Base-by-base conservation (phyloP, 2,888 invertebrate genomes). In the Rotaria sp. region DNA sequence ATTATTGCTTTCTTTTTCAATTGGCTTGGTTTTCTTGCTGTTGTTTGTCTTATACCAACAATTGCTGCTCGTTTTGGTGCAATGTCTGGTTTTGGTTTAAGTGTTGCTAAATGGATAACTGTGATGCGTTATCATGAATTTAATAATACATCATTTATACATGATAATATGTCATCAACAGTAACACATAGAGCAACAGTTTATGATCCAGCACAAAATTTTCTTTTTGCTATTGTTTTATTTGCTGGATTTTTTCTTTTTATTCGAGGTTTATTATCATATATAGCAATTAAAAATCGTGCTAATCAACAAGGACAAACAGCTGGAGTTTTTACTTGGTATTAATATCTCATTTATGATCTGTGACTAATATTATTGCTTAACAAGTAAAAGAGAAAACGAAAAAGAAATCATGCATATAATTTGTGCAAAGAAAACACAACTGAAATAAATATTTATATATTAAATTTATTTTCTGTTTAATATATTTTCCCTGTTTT, bases 61-160 rank as follows among this genome's bases (percentile, higher is more conserved):
- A 95, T 96, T 89, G 96, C 96, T 67, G 95, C 95, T 52, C 94
- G 96, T 89, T 96, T 96, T 91, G 96, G 96, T 48, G 96, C 96
- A 2, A 92, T 96, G 85, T 95, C 96, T 84, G 96, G 96, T 86
- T 96, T 96, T 90, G 96, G 96, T 2, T 93, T 96, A 30, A 96
- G 96, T 13, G 93, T 96, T 88, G 95, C 96, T 88, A 96, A 96
- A 92, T 96, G 96, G 96, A 96, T 86, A 13, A 80, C 75, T 15
- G 85, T 86, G 1, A 80, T 45, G 80, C 41, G 80, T 45, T 80
- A 80, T 80, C 45, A 45, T 45, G 80, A 45, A 45, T 80, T 80
- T n/a, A 41, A 45, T 15, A 80, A 45, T 80, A 18, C 67, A 35
- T 35, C 67, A 67, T 30, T 67, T 30, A 67, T 67, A 1, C 35